Evolutionary conservation across 2,888 invertebrate genomes (phyloP).

Genomic region (Calameuta idolon): DNA sequence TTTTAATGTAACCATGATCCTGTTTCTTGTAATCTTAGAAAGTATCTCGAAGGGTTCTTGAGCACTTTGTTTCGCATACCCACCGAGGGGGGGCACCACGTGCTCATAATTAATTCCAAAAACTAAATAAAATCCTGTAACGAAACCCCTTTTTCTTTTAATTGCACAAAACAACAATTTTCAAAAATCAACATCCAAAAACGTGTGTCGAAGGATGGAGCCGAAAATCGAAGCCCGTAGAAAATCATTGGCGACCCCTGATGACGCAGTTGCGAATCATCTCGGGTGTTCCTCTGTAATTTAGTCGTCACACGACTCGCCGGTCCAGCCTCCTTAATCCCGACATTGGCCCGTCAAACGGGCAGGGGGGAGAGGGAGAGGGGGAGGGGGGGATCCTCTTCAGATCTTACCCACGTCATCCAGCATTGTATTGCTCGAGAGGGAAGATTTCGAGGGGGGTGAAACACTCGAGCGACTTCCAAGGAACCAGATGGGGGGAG

Average conservation of each 20-base stretch:
- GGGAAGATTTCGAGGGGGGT: background rate
- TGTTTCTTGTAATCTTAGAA: background rate
- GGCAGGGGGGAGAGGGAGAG: background rate
- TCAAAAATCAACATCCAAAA: background rate
- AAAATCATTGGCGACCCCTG: background rate
- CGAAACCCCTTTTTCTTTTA: no score
- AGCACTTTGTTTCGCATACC: background rate
- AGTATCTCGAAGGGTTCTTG: background rate
- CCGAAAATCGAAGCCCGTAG: background rate
- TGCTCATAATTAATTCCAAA: background rate
- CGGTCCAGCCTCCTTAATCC: background rate
- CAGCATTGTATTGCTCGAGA: constrained; percentile 11
- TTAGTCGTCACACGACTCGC: constrained; percentile 2
- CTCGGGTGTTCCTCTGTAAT: constrained; percentile 3
- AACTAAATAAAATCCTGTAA: background rate
- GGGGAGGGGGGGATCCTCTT: constrained; percentile 12
- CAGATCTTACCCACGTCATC: constrained; percentile 19
- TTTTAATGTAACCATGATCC: background rate
- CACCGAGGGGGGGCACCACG: background rate
- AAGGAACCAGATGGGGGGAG: background rate
- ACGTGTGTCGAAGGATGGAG: background rate
- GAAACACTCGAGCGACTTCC: constrained; percentile 1
- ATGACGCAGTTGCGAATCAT: background rate
- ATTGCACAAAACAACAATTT: background rate
- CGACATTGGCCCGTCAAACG: constrained; percentile 6